These are phyloP conservation scores for Hymenochirus boettgeri DNA, from an alignment of 2,113 vertebrate species.

Conservation along the genomic window DNA sequence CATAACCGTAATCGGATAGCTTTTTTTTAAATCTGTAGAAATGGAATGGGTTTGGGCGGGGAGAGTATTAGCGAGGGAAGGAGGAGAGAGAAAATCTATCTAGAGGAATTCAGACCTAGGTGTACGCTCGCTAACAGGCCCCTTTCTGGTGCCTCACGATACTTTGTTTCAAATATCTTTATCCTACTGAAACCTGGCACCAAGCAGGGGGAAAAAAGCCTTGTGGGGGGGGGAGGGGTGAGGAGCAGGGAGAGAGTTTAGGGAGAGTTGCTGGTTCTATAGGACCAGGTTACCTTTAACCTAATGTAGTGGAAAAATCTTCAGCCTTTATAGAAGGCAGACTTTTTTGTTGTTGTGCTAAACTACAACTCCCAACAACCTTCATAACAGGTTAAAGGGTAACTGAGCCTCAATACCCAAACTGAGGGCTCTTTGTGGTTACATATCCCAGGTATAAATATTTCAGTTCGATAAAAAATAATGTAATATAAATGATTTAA, in stretches of 20 bases:
- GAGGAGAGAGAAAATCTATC: conserved; percentile 7
- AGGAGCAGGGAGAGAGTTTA: conserved; percentile 33
- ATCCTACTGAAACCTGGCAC: conserved; percentile 71
- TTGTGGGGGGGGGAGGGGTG: conserved; percentile 25
- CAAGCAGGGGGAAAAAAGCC: conserved; percentile 8
- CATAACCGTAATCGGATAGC: too few species aligned
- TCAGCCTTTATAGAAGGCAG: too few species aligned
- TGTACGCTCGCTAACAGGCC: not conserved
- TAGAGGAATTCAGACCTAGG: not conserved
- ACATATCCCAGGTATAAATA: too few species aligned
- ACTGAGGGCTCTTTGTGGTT: too few species aligned
- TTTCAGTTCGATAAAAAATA: too few species aligned
- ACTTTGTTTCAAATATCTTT: conserved; percentile 48
- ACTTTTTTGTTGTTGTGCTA: too few species aligned
- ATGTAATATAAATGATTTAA: too few species aligned
- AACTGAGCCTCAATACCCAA: too few species aligned
- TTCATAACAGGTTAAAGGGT: too few species aligned
- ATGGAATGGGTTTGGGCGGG: too few species aligned
- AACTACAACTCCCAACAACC: too few species aligned
- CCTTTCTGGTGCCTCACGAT: conserved; percentile 22
- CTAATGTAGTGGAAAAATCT: conserved; percentile 48
- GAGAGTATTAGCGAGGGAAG: not conserved
- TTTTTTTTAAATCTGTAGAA: too few species aligned
- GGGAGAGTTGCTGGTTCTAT: conserved; percentile 36
- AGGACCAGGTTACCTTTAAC: conserved; percentile 50